Base-by-base conservation (phyloP, 2,888 invertebrate species). In the Drosophila putrida region DNA sequence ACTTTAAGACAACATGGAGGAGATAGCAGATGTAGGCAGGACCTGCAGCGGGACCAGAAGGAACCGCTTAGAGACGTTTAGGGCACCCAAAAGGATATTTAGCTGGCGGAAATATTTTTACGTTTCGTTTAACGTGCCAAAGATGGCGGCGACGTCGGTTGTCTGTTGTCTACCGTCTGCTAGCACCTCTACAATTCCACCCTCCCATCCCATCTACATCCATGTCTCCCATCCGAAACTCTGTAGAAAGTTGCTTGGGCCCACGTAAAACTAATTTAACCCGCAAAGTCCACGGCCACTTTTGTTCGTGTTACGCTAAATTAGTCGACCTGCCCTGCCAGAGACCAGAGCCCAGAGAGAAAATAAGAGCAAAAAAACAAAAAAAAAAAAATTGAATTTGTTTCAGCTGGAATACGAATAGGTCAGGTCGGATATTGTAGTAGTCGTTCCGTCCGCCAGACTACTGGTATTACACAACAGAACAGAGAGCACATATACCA, bases 91-190 rank as follows among this genome's bases (percentile, higher is more conserved):
- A 83, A 89, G 83, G 90, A 83, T 83, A 83, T 83, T 83, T 89
- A 89, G 90, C 90, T 83, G 86, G 90, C 90, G 89, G 85, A 90
- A 87, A 90, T 82, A 90, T 82, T 91, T 90, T 91, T 90, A 91
- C 90, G 91, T 91, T 89, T 91, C 90, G 91, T 90, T 90, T 90
- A 91, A 90, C 90, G 82, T 78, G 86, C 77, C 86, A 82, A 85
- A 82, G 88, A 82, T 84, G 82, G 75, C 72, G 59, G 61, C 71
- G 58, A 38, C 51, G 33, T 8, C 50, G n/a, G 5, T 11, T 13
- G 50, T 53, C 38, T 46, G 13, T 35, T 61, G 55, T 68, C 65
- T 53, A 20, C 36, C 38, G 36, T 54, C 54, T 53, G 64, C 44
- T 55, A 44, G 61, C 66, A 66, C 67, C 60, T 38, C 31, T 13